Conservation (phyloP, 2,888 invertebrate species). For the Chrysolina oricalcia region DNA sequence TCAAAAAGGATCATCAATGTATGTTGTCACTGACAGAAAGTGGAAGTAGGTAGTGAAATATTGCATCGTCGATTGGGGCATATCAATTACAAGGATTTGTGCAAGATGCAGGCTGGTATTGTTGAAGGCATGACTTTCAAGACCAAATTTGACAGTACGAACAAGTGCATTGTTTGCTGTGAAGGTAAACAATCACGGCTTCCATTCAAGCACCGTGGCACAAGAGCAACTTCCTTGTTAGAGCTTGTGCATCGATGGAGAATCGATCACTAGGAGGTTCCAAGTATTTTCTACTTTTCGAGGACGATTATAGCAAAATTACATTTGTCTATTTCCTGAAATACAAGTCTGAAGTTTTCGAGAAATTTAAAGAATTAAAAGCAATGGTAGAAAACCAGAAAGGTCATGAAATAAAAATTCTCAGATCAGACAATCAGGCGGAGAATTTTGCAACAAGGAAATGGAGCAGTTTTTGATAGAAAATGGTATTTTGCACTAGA, state of each 20-base stretch:
- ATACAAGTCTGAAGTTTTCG: conserved; percentile 39
- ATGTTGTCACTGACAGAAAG: conserved; percentile 5
- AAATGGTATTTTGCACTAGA: conserved; percentile 49
- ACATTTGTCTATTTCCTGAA: conserved; percentile 49
- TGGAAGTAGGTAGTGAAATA: conserved; percentile 17
- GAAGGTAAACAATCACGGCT: conserved; percentile 31
- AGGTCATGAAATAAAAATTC: conserved; percentile 33
- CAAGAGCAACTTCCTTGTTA: background rate
- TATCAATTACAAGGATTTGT: conserved; percentile 41
- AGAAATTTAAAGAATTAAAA: conserved; percentile 43
- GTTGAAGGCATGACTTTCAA: conserved; percentile 22
- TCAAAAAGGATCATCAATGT: background rate
- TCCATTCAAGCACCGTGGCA: conserved; percentile 29
- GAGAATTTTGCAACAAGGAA: conserved; percentile 39
- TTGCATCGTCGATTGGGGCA: conserved; percentile 45
- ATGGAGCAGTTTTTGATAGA: conserved; percentile 47
- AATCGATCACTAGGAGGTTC: conserved; percentile 39
- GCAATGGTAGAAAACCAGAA: conserved; percentile 35
- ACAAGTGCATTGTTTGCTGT: conserved; percentile 29
- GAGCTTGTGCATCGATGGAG: conserved; percentile 43
- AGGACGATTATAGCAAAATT: conserved; percentile 49
- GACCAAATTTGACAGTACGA: background rate
- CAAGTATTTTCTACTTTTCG: conserved; percentile 44
- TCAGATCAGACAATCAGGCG: conserved; percentile 40
- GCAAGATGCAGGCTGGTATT: conserved; percentile 6